phyloP scores from a whole-genome alignment of 2,888 invertebrate genomes.

The Mesodorylaimus sp. region DNA sequence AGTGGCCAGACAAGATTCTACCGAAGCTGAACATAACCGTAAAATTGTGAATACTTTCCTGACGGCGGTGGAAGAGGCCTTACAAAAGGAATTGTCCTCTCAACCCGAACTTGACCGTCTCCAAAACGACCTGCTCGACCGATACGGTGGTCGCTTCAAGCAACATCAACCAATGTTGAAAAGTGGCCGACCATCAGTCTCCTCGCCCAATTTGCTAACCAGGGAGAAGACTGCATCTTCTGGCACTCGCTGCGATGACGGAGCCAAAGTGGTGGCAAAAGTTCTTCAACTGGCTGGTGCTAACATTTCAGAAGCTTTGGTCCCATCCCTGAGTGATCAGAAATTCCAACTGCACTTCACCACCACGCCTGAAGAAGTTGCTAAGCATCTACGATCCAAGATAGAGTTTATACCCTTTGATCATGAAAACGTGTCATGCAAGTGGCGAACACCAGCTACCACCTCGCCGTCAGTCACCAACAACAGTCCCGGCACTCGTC shows the following conservation, averaged over 20 bases:
- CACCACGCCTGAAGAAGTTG: slow-evolving; percentile 9
- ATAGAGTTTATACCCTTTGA: slow-evolving; percentile 7
- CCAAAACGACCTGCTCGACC: slow-evolving; percentile 4
- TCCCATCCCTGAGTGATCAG: slow-evolving; percentile 5
- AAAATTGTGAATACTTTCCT: slow-evolving; percentile 2
- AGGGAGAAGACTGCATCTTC: neutral
- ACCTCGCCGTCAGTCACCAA: neutral
- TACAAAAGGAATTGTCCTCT: slow-evolving; percentile 4
- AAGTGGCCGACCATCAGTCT: too few species aligned
- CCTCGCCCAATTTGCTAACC: too few species aligned
- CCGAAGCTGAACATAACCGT: slow-evolving; percentile 4
- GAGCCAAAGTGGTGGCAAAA: slow-evolving; percentile 7
- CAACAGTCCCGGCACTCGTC: too few species aligned
- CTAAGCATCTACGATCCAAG: slow-evolving; percentile 7
- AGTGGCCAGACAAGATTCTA: slow-evolving; percentile 6
- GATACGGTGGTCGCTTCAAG: slow-evolving; percentile 8
- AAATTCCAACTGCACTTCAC: slow-evolving; percentile 9
- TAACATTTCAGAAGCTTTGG: slow-evolving; percentile 3
- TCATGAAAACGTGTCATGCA: neutral
- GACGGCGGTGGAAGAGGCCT: slow-evolving; percentile 2
- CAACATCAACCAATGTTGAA: neutral
- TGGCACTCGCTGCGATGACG: neutral
- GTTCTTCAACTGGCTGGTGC: slow-evolving; percentile 12
- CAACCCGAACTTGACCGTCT: slow-evolving; percentile 10
- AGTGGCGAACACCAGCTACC: too few species aligned